Conservation (phyloP, 1,140 invertebrate species). For the Euwallacea similis region DNA sequence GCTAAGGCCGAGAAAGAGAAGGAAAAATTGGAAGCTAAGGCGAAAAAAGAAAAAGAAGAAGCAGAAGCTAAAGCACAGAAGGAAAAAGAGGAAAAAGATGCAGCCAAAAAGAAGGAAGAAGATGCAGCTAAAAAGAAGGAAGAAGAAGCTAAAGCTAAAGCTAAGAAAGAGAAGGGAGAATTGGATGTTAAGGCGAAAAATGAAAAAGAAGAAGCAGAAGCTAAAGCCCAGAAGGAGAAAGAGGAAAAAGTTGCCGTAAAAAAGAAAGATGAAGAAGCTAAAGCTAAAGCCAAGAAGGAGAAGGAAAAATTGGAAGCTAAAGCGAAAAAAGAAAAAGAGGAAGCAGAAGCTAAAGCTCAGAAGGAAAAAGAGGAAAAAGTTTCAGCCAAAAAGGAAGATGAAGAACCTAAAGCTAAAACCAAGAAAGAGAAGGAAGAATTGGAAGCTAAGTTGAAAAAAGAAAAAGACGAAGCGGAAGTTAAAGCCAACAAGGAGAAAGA, state of each 20-base stretch:
- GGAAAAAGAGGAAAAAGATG: conserved; percentile 27
- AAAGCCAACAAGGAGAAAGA: conserved; percentile 34
- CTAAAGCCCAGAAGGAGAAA: conserved; percentile 16
- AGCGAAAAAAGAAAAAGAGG: conserved; percentile 40
- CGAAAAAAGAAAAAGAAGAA: conserved; percentile 41
- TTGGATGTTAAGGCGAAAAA: conserved; percentile 13
- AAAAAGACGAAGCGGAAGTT: conserved; percentile 38
- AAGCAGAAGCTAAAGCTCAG: conserved; percentile 24
- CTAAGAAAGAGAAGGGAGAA: conserved; percentile 30
- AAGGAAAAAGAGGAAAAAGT: conserved; percentile 38
- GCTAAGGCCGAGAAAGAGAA: conserved; percentile 36
- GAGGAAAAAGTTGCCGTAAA: conserved; percentile 40
- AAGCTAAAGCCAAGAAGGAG: conserved; percentile 25
- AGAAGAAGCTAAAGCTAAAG: conserved; percentile 35
- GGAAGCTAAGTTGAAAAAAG: conserved; percentile 32
- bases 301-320: conserved; percentile 35
- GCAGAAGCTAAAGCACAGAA: conserved; percentile 29
- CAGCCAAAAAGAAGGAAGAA: conserved; percentile 33
- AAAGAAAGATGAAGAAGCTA: conserved; percentile 40
- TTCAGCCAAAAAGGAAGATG: conserved; percentile 4
- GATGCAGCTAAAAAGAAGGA: conserved; percentile 28
- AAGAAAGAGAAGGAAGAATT: conserved; percentile 33
- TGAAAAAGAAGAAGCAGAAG: conserved; percentile 41
- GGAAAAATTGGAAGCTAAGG: conserved; percentile 25
- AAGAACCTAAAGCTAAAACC: conserved; percentile 23